phyloP scores from a whole-genome alignment of 2,888 invertebrate genomes.

The Uropetala carovei region DNA sequence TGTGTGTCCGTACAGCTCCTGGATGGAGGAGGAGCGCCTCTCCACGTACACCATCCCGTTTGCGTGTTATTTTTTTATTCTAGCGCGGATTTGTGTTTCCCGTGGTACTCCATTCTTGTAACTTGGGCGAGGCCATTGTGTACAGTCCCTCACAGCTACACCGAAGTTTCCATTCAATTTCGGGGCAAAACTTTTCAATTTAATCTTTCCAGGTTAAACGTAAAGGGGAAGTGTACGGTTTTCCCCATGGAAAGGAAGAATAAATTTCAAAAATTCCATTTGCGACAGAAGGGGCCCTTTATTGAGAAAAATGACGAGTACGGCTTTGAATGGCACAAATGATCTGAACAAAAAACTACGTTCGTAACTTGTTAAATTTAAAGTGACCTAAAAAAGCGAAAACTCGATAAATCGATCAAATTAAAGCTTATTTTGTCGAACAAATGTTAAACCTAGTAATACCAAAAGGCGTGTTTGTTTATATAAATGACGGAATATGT shows the following conservation, averaged over 20 bases:
- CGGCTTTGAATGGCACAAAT: background rate
- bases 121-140: background rate
- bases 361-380: background rate
- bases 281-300: background rate
- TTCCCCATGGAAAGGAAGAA: background rate
- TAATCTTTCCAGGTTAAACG: background rate
- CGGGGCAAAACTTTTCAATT: constrained; percentile 2
- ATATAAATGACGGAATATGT: no score
- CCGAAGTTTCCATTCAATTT: background rate
- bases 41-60: no score
- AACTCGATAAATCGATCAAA: no score
- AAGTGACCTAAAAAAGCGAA: no score
- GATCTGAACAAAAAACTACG: background rate
- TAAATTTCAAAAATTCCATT: background rate
- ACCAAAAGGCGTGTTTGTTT: no score
- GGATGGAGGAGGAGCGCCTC: no score
- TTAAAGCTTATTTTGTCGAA: no score
- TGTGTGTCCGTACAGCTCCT: no score
- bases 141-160: background rate
- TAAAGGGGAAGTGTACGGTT: background rate
- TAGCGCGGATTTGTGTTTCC: background rate
- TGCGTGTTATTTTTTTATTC: background rate
- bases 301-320: background rate
- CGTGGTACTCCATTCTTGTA: background rate
- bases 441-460: no score